phyloP scores from a whole-genome alignment of 2,113 vertebrate genomes.

The Entelurus aequoreus region DNA sequence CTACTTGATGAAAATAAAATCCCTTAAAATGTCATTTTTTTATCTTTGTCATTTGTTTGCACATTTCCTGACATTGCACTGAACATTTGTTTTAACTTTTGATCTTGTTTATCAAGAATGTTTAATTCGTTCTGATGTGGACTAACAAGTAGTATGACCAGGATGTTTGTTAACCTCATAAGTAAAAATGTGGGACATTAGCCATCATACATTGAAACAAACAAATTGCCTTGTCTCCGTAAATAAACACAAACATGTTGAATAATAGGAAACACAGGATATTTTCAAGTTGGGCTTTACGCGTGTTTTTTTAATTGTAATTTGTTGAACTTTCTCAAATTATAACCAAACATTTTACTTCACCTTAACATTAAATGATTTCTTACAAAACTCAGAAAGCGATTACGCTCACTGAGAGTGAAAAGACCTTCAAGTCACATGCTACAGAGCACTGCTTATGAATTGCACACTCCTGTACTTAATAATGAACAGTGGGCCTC shows the following conservation, averaged over 20 bases:
- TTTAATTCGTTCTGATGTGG: background rate
- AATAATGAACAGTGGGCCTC: slow-evolving; percentile 52
- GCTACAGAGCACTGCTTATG: slow-evolving; percentile 28
- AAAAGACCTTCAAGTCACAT: slow-evolving; percentile 39
- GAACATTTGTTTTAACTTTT: too few relatives aligned
- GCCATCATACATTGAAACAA: too few relatives aligned
- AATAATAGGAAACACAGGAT: too few relatives aligned
- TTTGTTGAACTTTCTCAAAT: background rate
- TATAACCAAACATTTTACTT: background rate
- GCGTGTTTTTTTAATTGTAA: background rate
- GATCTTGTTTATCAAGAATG: background rate
- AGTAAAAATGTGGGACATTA: background rate
- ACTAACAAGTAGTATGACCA: background rate
- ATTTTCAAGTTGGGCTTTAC: background rate
- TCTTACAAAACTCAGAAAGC: slow-evolving; percentile 25
- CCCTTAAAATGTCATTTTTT: background rate
- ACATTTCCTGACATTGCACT: background rate
- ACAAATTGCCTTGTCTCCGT: too few relatives aligned
- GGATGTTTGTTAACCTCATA: background rate
- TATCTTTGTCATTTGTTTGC: background rate
- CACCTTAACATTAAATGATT: background rate
- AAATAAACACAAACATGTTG: too few relatives aligned
- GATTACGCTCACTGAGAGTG: slow-evolving; percentile 16
- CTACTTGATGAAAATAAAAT: background rate
- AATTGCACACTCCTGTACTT: slow-evolving; percentile 29